Evolutionary conservation across 2,888 invertebrate species (phyloP), one percentile per base, ranked within the genome.

Genomic region (Tenthredo scrophulariae): DNA sequence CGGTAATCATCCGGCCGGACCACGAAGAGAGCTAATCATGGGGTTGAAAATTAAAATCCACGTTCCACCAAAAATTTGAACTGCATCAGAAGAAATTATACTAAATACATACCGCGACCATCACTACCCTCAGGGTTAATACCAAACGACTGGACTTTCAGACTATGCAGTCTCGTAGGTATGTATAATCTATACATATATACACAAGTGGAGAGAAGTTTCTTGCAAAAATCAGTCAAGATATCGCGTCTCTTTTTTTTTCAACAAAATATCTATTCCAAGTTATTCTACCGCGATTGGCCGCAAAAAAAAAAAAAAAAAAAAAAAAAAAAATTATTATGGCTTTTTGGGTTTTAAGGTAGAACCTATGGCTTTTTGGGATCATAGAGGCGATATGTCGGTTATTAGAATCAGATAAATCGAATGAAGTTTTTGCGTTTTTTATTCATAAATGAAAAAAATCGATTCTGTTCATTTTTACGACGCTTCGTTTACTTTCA

Each of bases 21-120:
- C 74, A 22, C 40, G 74, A 29, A 18, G 22, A 74, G 74, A 29
- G 40, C 43, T 74, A 74, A 74, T 74, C 74, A 40, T 43, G 43
- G 74, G 74, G 10, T 74, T 74, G 43, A 26, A 74, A 74, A 74
- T 74, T n/a, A 74, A 74, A 74, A 74, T 74, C 43, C 74, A 40
- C 43, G 43, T 74, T 74, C 74, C 43, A 43, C 43, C 74, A 3
- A 74, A 74, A 74, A 74, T 74, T 74, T 74, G 1, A 74, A 74
- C 74, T 26, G 74, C 74, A 40, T 74, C 43, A 22, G 13, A 40
- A 43, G 74, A 74, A 74, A 74, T 74, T 74, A 74, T 74, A 74
- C 74, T 74, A 74, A 74, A 74, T 74, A 74, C 43, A 74, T 74
- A 74, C 74, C 74, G 43, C 67, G 67, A 29, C 33, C 67, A 29